Base-by-base conservation (phyloP, 2,113 vertebrate genomes). In the Tyto alba region DNA sequence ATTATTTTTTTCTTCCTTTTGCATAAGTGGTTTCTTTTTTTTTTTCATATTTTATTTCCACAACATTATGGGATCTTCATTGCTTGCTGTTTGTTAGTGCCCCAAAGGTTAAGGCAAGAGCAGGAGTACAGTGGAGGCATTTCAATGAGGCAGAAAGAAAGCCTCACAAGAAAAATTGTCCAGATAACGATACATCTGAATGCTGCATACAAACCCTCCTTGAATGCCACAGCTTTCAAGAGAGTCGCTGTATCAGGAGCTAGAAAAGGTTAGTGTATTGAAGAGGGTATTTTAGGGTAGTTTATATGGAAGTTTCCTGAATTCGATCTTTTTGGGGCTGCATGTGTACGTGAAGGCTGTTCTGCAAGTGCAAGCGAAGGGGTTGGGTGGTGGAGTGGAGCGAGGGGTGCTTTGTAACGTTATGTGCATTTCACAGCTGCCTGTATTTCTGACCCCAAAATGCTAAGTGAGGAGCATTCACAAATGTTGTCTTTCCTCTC, bases 301-400 rank as follows among this genome's bases (percentile, higher is more conserved):
- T 55, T 86, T 36, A 18, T 4, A 5, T 13, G 14, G 59, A 84
- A 75, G 7, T 59, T 82, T 71, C 55, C 38, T 67, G 38, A 69
- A 43, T 50, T 78, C 7, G 22, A 34, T 53, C 27, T 38, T 10
- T 48, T 43, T 30, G 3, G 5, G 26, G 11, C 17, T 80, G 26
- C 9, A 4, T 19, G 3, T 0, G 0, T 13, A 11, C 0, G 0
- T 36, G 60, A 36, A 76, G 15, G 56, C 22, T 80, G 26, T 41
- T 79, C 50, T 45, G 32, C 21, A 36, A 36, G 40, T 7, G 18
- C 53, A 38, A 20, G 20, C 30, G 88, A 47, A 19, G 7, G 40
- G 22, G n/a, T 9, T 41, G 59, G 43, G 5, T 20, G 34, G 26
- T 48, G 71, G 23, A 26, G 16, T 1, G 9, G 9, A 30, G 48